A percentile compares a stretch with the other conserved stretches of the same genome.
phyloP scores from a whole-genome alignment of 2,797 vertebrate genomes.

The Pygocentrus nattereri region DNA sequence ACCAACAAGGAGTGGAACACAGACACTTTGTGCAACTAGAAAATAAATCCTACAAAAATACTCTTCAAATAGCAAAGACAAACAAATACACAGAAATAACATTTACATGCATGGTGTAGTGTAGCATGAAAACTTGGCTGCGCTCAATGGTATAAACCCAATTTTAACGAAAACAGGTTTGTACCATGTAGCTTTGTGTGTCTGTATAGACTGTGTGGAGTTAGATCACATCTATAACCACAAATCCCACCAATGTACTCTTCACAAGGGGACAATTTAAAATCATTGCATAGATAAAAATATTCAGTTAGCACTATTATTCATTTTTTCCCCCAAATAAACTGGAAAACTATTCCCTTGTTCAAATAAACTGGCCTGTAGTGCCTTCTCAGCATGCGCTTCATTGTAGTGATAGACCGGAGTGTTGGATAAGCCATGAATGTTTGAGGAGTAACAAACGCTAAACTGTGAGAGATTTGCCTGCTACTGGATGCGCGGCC shows the following conservation, averaged over 20 bases:
- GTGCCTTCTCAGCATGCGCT: constrained; percentile 25
- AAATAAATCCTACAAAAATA: constrained; percentile 26
- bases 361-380: constrained; percentile 24
- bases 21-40: constrained; percentile 16
- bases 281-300: constrained; percentile 57
- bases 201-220: not conserved
- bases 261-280: constrained; percentile 47
- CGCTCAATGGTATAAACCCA: constrained; percentile 53
- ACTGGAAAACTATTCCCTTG: not conserved
- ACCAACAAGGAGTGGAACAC: not conserved
- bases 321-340: too few species aligned
- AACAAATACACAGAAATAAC: not conserved
- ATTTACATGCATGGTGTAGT: constrained; percentile 31
- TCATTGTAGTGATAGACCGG: constrained; percentile 18
- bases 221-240: not conserved
- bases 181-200: not conserved
- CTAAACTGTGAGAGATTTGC: not conserved
- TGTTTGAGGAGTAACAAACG: constrained; percentile 33
- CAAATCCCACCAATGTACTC: constrained; percentile 49
- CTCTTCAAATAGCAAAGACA: constrained; percentile 15
- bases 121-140: constrained; percentile 59
- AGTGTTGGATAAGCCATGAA: constrained; percentile 19
- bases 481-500: not conserved
- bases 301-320: constrained; percentile 16
- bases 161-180: not conserved